Conservation (phyloP, 2,113 vertebrate genomes). For the Axis porcinus region DNA sequence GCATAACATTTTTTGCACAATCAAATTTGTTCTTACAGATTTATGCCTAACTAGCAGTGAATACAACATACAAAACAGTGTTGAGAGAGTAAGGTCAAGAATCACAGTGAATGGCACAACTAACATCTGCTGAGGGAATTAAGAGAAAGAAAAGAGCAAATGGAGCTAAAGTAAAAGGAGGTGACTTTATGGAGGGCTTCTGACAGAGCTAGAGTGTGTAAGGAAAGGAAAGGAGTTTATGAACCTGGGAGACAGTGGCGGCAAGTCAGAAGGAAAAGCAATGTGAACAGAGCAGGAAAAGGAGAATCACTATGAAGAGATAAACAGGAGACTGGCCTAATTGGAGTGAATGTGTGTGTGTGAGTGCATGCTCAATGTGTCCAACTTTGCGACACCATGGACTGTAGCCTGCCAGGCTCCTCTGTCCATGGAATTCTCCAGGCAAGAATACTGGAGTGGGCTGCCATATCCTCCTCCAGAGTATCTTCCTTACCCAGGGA, state of each 20-base stretch:
- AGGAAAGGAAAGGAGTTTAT: background rate
- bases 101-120: background rate
- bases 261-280: background rate
- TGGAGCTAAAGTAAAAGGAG: background rate
- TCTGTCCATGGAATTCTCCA: background rate
- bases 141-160: background rate
- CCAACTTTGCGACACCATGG: background rate
- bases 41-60: background rate
- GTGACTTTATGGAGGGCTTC: background rate
- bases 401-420: background rate
- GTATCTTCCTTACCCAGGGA: background rate
- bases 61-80: background rate
- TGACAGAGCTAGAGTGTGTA: background rate
- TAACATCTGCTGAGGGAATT: background rate
- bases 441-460: background rate
- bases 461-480: background rate
- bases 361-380: background rate
- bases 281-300: background rate
- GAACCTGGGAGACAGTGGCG: background rate
- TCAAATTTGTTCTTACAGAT: slow-evolving; percentile 1
- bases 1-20: background rate
- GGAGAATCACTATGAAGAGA: background rate
- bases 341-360: background rate
- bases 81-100: background rate
- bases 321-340: background rate